Conservation (phyloP, 2,113 vertebrate genomes). For the Megaceryle maxima region DNA sequence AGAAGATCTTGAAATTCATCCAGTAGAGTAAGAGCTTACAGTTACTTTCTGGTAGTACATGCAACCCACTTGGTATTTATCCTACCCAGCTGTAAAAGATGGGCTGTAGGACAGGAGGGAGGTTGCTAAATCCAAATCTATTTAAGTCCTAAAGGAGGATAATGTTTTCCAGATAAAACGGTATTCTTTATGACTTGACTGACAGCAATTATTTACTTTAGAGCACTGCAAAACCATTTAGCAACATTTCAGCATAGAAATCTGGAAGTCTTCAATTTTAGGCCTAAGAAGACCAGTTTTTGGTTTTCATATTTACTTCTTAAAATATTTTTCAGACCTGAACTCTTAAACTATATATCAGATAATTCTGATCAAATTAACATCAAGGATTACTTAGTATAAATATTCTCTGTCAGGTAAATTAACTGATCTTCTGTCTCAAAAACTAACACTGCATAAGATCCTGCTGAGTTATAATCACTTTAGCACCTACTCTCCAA, state of each 20-base stretch:
- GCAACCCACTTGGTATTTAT: neutral
- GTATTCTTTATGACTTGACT: neutral
- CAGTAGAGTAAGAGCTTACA: neutral
- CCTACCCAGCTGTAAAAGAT: neutral
- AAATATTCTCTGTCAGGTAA: neutral
- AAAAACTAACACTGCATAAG: neutral
- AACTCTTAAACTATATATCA: neutral
- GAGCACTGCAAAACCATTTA: constrained; percentile 7
- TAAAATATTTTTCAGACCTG: neutral
- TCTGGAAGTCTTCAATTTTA: neutral
- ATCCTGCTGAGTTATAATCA: neutral
- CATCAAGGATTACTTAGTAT: neutral
- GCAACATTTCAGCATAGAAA: neutral
- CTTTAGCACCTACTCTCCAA: neutral
- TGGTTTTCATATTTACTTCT: neutral
- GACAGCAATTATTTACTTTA: neutral
- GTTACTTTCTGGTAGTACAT: neutral
- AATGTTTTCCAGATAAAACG: neutral
- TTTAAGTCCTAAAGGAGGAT: neutral
- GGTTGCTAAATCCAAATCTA: neutral
- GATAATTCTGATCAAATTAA: neutral
- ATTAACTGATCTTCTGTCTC: neutral
- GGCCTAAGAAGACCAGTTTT: neutral
- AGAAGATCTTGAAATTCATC: neutral
- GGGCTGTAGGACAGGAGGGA: neutral